phyloP scores from a whole-genome alignment of 2,797 vertebrate species.

The Melanotaenia parkinsoni region DNA sequence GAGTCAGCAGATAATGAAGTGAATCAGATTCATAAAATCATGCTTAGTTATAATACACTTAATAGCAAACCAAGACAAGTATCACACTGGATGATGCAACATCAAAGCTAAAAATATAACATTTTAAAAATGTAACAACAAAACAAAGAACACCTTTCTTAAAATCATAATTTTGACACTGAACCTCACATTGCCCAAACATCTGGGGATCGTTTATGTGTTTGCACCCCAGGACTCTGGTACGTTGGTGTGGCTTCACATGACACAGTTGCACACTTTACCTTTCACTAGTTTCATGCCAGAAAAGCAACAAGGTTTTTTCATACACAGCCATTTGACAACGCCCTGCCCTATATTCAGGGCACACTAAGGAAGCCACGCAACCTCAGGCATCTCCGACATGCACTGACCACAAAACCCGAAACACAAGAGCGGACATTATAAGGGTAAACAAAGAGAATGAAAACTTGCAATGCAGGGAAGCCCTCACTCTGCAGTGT shows the following conservation, averaged over 20 bases:
- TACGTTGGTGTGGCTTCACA: neutral
- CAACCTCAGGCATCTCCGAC: constrained; percentile 78
- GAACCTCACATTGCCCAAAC: neutral
- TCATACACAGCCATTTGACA: constrained; percentile 50
- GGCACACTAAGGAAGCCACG: constrained; percentile 69
- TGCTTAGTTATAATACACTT: neutral
- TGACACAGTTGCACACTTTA: constrained; percentile 32
- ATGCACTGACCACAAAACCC: constrained; percentile 68
- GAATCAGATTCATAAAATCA: neutral
- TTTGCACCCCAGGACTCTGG: neutral
- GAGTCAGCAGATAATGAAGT: neutral
- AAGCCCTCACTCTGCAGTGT: constrained; percentile 49
- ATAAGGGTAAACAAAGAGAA: constrained; percentile 65
- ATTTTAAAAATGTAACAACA: too few species aligned
- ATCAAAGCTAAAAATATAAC: neutral
- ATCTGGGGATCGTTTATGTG: neutral
- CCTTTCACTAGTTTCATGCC: constrained; percentile 30
- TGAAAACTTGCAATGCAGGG: constrained; percentile 40
- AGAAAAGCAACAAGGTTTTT: constrained; percentile 35
- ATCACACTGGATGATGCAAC: neutral
- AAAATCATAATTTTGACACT: too few species aligned
- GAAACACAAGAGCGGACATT: constrained; percentile 70
- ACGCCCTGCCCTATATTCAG: constrained; percentile 77
- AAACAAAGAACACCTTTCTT: neutral
- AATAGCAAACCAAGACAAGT: neutral